Conservation (phyloP, 2,888 invertebrate genomes). For the Osmoderma eremita region DNA sequence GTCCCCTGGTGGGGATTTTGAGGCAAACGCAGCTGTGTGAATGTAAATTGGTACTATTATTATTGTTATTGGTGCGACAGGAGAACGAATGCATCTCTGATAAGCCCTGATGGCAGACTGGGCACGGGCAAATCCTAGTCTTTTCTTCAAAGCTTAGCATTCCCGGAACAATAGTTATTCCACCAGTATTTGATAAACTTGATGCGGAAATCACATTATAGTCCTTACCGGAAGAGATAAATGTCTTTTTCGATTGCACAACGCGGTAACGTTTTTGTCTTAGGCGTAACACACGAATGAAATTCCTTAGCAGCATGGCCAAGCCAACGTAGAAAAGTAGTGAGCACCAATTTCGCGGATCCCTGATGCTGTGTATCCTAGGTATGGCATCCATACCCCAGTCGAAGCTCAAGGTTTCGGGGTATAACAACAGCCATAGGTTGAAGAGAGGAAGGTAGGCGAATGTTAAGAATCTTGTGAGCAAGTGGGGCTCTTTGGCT, state of each 20-base stretch:
- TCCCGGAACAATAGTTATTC: constrained; percentile 7
- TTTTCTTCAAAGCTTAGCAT: constrained; percentile 39
- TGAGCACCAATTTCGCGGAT: constrained; percentile 82
- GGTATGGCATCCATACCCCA: constrained; percentile 99
- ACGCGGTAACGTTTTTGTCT: constrained; percentile 41
- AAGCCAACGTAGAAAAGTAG: constrained; percentile 76
- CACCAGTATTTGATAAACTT: constrained; percentile 29
- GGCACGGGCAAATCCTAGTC: constrained; percentile 66
- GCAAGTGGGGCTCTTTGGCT: constrained; percentile 82
- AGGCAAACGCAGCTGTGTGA: constrained; percentile 65
- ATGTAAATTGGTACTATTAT: constrained; percentile 70
- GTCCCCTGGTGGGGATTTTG: constrained; percentile 44
- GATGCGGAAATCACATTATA: constrained; percentile 16
- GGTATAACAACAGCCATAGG: constrained; percentile 86
- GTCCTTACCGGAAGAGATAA: constrained; percentile 25
- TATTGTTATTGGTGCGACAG: constrained; percentile 78
- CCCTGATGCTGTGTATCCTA: constrained; percentile 79
- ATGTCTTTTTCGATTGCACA: constrained; percentile 38
- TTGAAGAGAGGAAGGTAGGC: constrained; percentile 92
- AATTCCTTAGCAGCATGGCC: constrained; percentile 49
- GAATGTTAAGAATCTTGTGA: constrained; percentile 90
- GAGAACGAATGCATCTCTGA: constrained; percentile 75
- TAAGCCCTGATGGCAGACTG: constrained; percentile 75
- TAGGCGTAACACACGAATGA: constrained; percentile 41
- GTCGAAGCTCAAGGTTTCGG: constrained; percentile 91